Evolutionary conservation across 2,797 vertebrate genomes (phyloP), one percentile per base, ranked within the genome.

Genomic region (Pitangus sulphuratus): DNA sequence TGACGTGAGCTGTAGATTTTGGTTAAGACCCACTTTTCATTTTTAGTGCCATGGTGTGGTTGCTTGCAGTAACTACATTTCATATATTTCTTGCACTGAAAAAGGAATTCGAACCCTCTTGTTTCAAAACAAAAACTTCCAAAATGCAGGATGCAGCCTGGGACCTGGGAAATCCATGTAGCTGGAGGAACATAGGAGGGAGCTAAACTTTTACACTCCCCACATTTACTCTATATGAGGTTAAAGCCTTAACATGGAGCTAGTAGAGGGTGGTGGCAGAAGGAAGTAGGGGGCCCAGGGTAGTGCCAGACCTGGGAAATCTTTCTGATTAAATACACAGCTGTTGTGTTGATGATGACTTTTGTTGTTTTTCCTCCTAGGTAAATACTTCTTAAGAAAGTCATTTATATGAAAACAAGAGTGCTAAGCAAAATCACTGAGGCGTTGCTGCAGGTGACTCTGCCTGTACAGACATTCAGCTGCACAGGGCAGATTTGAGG

Each of bases 1-100:
- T 76, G 88, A 95, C 80, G 16, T 2, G 85, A 94, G 90, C 53
- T 89, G 37, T 26, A 50, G 24, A 11, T 82, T 91, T 86, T 93
- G 75, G 66, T 87, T 50, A 51, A 79, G 28, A 62, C 25, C 15
- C 9, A 1, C 13, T 74, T 92, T 76, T 74, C 77, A 18, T 18
- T 76, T 40, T 53, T 88, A 64, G 74, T 96, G 93, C 94, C 94
- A n/a, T 96, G 33, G 40, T 94, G 95, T 94, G 96, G 95, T 56
- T 90, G 74, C 25, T 87, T 48, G 64, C 45, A 83, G 94, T 18
- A 91, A 96, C 85, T 96, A 54, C 91, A 91, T 84, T 95, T 76
- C 33, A 24, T 25, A 13, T 26, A 48, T 17, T 37, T 37, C 25
- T 68, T 26, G 12, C 21, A 22, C 33, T 12, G 45, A 53, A 89